These are phyloP conservation scores for Biston betularia DNA, from an alignment of 2,888 invertebrate species.

Conservation along the genomic window DNA sequence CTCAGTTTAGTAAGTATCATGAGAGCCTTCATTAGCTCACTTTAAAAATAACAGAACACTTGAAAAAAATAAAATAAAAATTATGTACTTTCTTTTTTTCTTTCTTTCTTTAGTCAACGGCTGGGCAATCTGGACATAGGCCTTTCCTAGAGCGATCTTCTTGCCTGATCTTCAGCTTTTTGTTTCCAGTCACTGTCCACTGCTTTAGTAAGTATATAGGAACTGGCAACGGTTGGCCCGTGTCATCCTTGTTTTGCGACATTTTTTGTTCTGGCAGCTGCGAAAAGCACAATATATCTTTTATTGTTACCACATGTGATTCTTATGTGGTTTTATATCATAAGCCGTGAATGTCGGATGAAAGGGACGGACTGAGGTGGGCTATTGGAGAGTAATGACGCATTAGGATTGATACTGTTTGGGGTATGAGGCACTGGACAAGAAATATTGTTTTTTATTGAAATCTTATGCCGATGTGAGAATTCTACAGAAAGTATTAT, in stretches of 20 bases:
- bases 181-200: neutral
- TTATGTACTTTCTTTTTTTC: too few species aligned
- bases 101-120: too few species aligned
- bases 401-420: slow-evolving; percentile 6
- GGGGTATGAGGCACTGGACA: neutral
- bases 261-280: slow-evolving; percentile 67
- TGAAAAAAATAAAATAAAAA: too few species aligned
- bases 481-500: too few species aligned
- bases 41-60: too few species aligned
- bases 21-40: too few species aligned
- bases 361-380: slow-evolving; percentile 8
- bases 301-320: slow-evolving; percentile 66
- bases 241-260: slow-evolving; percentile 55
- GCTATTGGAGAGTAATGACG: slow-evolving; percentile 27
- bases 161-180: too few species aligned
- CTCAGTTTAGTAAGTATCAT: too few species aligned
- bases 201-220: neutral
- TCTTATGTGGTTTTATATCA: slow-evolving; percentile 41
- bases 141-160: too few species aligned
- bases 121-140: too few species aligned
- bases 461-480: neutral
- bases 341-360: slow-evolving; percentile 10
- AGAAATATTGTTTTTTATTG: slow-evolving; percentile 1
- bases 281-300: slow-evolving; percentile 58
- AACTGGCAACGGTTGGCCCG: slow-evolving; percentile 57